These are phyloP conservation scores for Podarcis lilfordi DNA, from an alignment of 2,797 vertebrate genomes.

Conservation along the genomic window DNA sequence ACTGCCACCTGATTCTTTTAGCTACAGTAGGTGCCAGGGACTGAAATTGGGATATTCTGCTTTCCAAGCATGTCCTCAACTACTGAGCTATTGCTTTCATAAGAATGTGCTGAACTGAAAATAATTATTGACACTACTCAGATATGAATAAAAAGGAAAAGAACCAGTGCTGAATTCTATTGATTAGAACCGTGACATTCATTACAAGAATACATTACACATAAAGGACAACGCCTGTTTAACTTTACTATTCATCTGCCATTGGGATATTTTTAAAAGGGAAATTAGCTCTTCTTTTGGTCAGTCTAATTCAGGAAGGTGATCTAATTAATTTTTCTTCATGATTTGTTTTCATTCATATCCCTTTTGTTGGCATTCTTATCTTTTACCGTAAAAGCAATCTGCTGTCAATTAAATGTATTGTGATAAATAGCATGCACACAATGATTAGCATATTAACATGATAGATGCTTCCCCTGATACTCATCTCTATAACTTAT, in stretches of 20 bases:
- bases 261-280: neutral
- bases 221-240: neutral
- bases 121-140: neutral
- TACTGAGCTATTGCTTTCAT: neutral
- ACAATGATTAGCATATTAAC: constrained; percentile 16
- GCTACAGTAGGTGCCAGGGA: neutral
- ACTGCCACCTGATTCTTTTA: neutral
- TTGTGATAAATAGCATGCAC: constrained; percentile 7
- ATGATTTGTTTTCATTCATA: constrained; percentile 15
- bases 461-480: constrained; percentile 4
- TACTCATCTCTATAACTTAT: neutral
- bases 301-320: neutral
- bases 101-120: neutral
- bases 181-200: neutral
- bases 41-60: neutral
- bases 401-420: constrained; percentile 15
- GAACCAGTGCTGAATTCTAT: neutral
- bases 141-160: neutral
- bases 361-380: constrained; percentile 6
- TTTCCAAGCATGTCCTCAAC: neutral
- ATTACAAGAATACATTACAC: neutral
- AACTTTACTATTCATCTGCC: neutral
- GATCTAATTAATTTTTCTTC: neutral
- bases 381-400: neutral
- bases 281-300: neutral